Evolutionary conservation across 2,113 vertebrate species (phyloP).

Genomic region (Orcinus orca): DNA sequence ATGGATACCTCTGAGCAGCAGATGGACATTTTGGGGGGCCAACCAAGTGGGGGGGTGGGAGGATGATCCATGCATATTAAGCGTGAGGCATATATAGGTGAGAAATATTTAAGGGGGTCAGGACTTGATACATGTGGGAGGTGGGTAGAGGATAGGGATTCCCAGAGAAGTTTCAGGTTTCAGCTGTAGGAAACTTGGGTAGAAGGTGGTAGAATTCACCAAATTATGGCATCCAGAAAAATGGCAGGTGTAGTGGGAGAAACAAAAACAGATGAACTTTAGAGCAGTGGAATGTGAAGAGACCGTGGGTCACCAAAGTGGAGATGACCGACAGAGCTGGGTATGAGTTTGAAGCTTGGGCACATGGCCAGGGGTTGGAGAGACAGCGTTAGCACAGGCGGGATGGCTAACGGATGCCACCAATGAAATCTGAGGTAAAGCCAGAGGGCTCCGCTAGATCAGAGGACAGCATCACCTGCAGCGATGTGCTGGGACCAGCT

Average conservation of each 20-base stretch:
- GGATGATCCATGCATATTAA: neutral
- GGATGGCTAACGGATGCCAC: neutral
- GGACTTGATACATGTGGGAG: neutral
- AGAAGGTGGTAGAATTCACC: neutral
- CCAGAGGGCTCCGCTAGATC: neutral
- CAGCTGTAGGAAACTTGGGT: neutral
- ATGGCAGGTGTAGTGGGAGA: neutral
- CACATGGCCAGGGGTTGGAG: neutral
- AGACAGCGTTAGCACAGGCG: neutral
- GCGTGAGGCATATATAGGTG: neutral
- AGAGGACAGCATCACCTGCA: neutral
- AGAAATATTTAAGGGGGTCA: neutral
- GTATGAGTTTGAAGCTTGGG: neutral
- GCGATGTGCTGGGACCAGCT: neutral
- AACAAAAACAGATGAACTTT: neutral
- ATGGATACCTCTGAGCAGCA: neutral
- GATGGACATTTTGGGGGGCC: neutral
- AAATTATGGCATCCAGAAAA: neutral
- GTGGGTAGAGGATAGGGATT: neutral
- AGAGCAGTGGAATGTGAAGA: neutral
- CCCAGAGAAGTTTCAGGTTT: neutral
- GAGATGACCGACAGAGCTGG: neutral
- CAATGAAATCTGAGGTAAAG: neutral
- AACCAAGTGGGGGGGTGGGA: accelerated
- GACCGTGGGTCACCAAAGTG: neutral